Percentiles rank a stretch among this genome's conserved stretches.
These are phyloP conservation scores for Lucifuga dentata DNA, from an alignment of 2,113 vertebrate species.

Conservation along the genomic window DNA sequence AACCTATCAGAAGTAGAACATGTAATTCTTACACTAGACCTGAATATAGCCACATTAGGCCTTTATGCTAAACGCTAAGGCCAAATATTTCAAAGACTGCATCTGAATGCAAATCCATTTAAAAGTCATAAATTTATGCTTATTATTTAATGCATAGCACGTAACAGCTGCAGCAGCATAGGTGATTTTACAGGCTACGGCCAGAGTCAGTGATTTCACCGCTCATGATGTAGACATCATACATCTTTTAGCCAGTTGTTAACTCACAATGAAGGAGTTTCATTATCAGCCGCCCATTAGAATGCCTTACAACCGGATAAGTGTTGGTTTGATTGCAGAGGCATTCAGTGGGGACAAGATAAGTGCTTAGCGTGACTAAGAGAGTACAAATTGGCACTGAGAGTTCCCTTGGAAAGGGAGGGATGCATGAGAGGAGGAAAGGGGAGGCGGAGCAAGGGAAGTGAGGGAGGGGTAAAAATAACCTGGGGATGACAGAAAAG, in stretches of 20 bases:
- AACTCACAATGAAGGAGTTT: conserved; percentile 75
- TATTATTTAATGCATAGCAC: conserved; percentile 52
- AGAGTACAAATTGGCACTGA: conserved; percentile 78
- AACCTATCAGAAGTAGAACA: too few relatives aligned
- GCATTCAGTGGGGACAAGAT: conserved; percentile 78
- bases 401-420: conserved; percentile 69
- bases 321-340: conserved; percentile 80
- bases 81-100: conserved; percentile 12
- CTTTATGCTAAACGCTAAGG: conserved; percentile 36
- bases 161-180: conserved; percentile 29
- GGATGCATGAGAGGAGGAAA: conserved; percentile 68
- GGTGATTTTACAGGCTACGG: conserved; percentile 15
- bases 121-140: conserved; percentile 14
- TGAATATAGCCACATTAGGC: conserved; percentile 10
- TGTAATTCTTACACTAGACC: too few relatives aligned
- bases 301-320: conserved; percentile 78
- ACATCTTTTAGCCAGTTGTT: conserved; percentile 72
- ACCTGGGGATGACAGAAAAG: conserved; percentile 70
- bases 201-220: conserved; percentile 48
- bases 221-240: conserved; percentile 54
- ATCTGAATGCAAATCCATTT: conserved; percentile 28
- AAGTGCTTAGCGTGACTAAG: conserved; percentile 84
- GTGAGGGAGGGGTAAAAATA: conserved; percentile 78
- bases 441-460: conserved; percentile 22
- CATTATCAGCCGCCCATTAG: conserved; percentile 76